Evolutionary conservation across 2,797 vertebrate genomes (phyloP).

Genomic region (Rhinella marina): DNA sequence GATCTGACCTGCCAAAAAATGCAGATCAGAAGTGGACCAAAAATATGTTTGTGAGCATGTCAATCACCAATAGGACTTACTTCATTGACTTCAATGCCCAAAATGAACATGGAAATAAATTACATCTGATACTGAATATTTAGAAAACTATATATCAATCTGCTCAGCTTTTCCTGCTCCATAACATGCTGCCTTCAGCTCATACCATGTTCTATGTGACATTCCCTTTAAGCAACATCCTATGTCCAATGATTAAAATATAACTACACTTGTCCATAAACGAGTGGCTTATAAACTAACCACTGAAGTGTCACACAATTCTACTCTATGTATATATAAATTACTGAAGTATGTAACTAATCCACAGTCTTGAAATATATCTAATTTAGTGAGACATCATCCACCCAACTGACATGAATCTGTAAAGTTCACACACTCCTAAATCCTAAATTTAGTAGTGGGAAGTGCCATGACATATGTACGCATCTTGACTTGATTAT

Average conservation of each 20-base stretch:
- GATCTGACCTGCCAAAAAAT: too few species aligned
- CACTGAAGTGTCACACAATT: not conserved
- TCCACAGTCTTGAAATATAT: not conserved
- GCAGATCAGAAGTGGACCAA: too few species aligned
- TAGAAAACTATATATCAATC: too few species aligned
- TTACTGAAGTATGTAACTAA: not conserved
- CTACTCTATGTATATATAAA: not conserved
- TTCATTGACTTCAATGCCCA: too few species aligned
- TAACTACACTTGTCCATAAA: not conserved
- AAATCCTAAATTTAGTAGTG: not conserved
- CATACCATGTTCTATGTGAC: too few species aligned
- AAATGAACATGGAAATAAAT: too few species aligned
- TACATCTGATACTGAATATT: too few species aligned
- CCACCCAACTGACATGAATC: not conserved
- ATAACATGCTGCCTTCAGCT: too few species aligned
- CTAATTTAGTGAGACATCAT: not conserved
- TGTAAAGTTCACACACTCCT: not conserved
- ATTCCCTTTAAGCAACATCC: not conserved
- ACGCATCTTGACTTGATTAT: not conserved
- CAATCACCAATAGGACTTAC: too few species aligned
- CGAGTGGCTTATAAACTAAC: not conserved
- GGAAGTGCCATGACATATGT: not conserved
- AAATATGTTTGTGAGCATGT: too few species aligned
- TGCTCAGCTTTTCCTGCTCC: too few species aligned
- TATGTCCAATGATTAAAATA: not conserved